phyloP scores from a whole-genome alignment of 2,888 invertebrate species.

The Chalcis sispes region DNA sequence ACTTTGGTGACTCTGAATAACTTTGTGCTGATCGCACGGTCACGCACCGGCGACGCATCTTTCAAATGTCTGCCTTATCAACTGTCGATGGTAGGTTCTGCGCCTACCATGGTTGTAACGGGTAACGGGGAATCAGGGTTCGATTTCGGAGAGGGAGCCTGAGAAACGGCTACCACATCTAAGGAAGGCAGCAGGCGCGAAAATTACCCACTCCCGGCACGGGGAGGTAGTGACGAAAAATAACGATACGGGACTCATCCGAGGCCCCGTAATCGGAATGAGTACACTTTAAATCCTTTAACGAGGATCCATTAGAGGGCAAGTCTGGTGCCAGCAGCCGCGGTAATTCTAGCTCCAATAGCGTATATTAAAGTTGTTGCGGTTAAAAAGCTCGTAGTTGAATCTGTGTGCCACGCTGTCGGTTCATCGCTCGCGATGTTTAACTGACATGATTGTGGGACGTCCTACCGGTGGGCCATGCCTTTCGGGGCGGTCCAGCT shows the following conservation, averaged over 20 bases:
- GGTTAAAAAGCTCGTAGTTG: conserved; percentile 78
- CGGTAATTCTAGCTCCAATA: conserved; percentile 83
- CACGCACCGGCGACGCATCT: too few species aligned
- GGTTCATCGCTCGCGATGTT: conserved; percentile 76
- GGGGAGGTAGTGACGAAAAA: conserved; percentile 83
- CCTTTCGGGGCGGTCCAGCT: too few species aligned
- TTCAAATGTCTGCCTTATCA: too few species aligned
- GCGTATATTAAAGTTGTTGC: conserved; percentile 80
- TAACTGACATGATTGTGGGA: too few species aligned
- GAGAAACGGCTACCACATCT: conserved; percentile 84
- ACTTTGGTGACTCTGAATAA: too few species aligned
- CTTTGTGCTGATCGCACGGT: too few species aligned
- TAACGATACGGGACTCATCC: conserved; percentile 80
- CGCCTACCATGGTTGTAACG: too few species aligned
- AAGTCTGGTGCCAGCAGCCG: conserved; percentile 85
- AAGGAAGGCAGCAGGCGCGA: conserved; percentile 85
- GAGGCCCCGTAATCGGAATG: conserved; percentile 67
- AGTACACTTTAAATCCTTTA: conserved; percentile 61
- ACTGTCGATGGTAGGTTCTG: too few species aligned
- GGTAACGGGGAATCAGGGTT: too few species aligned
- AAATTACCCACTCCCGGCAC: conserved; percentile 81
- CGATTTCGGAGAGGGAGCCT: conserved; percentile 85
- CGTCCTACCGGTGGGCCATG: too few species aligned
- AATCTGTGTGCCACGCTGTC: conserved; percentile 77
- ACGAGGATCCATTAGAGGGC: conserved; percentile 79